phyloP scores from a whole-genome alignment of 2,888 invertebrate species.

The Emmelina monodactyla region DNA sequence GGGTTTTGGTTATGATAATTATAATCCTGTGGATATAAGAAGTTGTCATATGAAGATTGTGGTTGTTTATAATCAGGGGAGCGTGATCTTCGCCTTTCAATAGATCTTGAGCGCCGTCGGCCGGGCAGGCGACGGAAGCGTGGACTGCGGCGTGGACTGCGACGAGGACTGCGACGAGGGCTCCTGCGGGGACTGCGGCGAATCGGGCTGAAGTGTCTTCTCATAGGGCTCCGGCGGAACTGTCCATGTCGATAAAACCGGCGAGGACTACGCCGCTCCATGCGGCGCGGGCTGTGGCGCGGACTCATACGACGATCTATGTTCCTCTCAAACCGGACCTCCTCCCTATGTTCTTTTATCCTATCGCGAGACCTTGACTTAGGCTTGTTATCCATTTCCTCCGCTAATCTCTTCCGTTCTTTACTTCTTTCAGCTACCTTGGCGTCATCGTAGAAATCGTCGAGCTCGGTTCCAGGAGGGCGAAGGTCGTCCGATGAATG shows the following conservation, averaged over 20 bases:
- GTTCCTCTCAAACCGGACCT: constrained; percentile 6
- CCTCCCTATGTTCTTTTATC: constrained; percentile 17
- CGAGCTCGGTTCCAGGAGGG: constrained; percentile 55
- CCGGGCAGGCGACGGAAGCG: no score
- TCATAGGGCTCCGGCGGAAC: not conserved
- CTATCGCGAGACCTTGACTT: no score
- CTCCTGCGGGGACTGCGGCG: constrained; percentile 17
- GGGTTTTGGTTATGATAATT: constrained; percentile 2
- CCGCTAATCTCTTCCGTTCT: no score
- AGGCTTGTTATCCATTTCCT: no score
- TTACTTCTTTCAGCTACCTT: no score
- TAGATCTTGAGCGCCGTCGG: constrained; percentile 20
- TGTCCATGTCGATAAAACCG: constrained; percentile 7
- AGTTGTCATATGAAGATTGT: constrained; percentile 15
- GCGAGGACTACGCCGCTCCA: constrained; percentile 18
- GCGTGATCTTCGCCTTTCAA: constrained; percentile 10
- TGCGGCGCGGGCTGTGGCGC: constrained; percentile 11
- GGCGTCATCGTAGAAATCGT: constrained; percentile 39
- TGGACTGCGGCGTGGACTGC: constrained; percentile 15
- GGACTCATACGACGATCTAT: not conserved
- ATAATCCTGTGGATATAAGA: constrained; percentile 15
- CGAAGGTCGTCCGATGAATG: constrained; percentile 41
- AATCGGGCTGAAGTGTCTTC: constrained; percentile 15
- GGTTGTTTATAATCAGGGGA: constrained; percentile 4
- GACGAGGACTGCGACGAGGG: constrained; percentile 12